Evolutionary conservation across 1,140 invertebrate species (phyloP), one percentile per base, ranked within the genome.

Genomic region (Arion vulgaris): DNA sequence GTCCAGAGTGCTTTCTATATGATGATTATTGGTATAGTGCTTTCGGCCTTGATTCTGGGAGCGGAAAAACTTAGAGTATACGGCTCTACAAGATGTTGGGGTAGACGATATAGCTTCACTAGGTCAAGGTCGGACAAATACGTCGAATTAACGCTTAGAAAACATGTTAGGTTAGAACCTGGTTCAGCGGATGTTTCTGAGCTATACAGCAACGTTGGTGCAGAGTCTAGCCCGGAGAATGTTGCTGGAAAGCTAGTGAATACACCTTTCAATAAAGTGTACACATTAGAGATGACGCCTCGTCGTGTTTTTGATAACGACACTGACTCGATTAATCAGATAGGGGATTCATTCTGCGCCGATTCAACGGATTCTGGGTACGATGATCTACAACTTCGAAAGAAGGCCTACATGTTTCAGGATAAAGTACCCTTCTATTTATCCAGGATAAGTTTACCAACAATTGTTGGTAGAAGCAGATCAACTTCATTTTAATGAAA

Each of bases 1-100:
- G 78, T 88, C 2, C 87, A 86, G 62, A 86, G 84, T 82, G 87
- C 83, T 19, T 87, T 86, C 75, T 84, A 83, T 57, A 36, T 87
- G 17, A 78, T 86, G 26, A 74, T 62, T 9, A 76, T 86, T 53
- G 85, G 85, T 26, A 84, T 87, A 26, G 66, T 66, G n/a, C 13
- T 83, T 4, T 72, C 81, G 15, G 41, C 49, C 51, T 36, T 83
- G 74, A 41, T 77, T 17, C 41, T 85, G 11, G 13, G 69, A 15
- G 36, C 74, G 19, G 85, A 86, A 66, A 72, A 71, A 51, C 41
- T 80, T n/a, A 66, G 5, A 28, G 0, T 13, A 32, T 66, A 66
- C 28, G n/a, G 0, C 62, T 7, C n/a, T 2, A 32, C 62, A 0
- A 66, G 62, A 34, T 2, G 11, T 32, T 5, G 62, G 28, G 11